A percentile compares a stretch with the other conserved stretches of the same genome.
Conservation (phyloP, 2,888 invertebrate species). For the Luperina nickerlii region DNA sequence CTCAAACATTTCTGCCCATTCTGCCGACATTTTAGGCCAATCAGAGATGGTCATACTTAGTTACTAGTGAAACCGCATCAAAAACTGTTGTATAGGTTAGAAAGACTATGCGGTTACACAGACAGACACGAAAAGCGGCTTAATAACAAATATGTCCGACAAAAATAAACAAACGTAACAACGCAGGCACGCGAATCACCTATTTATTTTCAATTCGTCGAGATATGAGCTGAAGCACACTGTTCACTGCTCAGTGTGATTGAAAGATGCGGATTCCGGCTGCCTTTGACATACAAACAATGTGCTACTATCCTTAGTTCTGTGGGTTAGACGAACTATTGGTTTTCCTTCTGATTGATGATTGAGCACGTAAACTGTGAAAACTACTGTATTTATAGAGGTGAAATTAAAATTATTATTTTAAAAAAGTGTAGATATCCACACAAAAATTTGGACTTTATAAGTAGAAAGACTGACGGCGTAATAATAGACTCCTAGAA, state of each 20-base stretch:
- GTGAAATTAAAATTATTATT: not conserved
- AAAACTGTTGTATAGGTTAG: not conserved
- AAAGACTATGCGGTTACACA: not conserved
- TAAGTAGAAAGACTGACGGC: not conserved
- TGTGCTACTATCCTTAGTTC: constrained; percentile 13
- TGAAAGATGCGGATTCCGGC: constrained; percentile 65
- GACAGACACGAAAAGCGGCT: not conserved
- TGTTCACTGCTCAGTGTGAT: constrained; percentile 61
- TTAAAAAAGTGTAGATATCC: not conserved
- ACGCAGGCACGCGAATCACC: constrained; percentile 10
- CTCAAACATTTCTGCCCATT: too few relatives aligned
- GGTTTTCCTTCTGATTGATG: not conserved
- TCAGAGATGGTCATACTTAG: too few relatives aligned
- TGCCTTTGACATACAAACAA: constrained; percentile 71
- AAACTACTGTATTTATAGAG: not conserved
- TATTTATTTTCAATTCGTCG: constrained; percentile 49
- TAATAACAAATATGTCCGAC: not conserved
- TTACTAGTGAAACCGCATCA: too few relatives aligned
- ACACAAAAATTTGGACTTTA: not conserved
- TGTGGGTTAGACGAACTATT: constrained; percentile 5
- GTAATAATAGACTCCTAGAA: too few relatives aligned
- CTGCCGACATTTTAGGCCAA: too few relatives aligned
- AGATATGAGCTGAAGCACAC: constrained; percentile 43
- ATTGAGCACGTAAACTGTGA: not conserved
- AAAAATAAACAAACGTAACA: constrained; percentile 10